Evolutionary conservation across 2,888 invertebrate genomes (phyloP), one percentile per base, ranked within the genome.

Genomic region (Endomychus coccineus): DNA sequence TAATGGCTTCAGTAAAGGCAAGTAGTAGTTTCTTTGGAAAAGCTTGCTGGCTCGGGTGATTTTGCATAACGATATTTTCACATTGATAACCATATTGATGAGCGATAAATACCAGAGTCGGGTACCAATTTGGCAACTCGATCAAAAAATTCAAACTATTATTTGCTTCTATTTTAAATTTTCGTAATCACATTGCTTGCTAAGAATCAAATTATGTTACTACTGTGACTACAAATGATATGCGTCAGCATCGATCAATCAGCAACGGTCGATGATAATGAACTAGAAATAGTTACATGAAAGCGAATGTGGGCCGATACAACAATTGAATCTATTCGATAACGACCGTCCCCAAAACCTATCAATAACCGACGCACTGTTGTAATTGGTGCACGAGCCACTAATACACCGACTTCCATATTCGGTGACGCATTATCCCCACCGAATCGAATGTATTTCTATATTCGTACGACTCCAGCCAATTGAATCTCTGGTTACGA

Each of bases 1-100:
- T 41, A 85, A 80, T 2, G 85, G 84, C 27, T 83, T 83, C 43
- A 86, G 69, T 27, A 87, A 70, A 23, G 86, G 86, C 56, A 85
- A 82, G 60, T 86, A 86, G 63, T 85, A 83, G 30, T 85, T 83
- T 58, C 83, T 81, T 37, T 85, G 85, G 55, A 86, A 74, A 52
- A 82, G 80, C 50, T 81, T 74, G 64, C 83, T 82, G 60, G 78
- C 80, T 50, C 84, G 81, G 39, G 86, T 86, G 51, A 86, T 85
- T 64, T 84, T 78, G 66, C 86, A 86, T 61, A 78, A 81, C 51
- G 64, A 64, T 36, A 65, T 60, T 46, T 65, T 65, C 16, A 62
- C 60, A 48, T 62, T 64, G 38, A 65, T 56, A 6, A 61, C 58
- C 64, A 64, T 64, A 30, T 42, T 42, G 28, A 21, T 16, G 21